Base-by-base conservation (phyloP, 2,888 invertebrate species). In the Nemotelus nigrinus region DNA sequence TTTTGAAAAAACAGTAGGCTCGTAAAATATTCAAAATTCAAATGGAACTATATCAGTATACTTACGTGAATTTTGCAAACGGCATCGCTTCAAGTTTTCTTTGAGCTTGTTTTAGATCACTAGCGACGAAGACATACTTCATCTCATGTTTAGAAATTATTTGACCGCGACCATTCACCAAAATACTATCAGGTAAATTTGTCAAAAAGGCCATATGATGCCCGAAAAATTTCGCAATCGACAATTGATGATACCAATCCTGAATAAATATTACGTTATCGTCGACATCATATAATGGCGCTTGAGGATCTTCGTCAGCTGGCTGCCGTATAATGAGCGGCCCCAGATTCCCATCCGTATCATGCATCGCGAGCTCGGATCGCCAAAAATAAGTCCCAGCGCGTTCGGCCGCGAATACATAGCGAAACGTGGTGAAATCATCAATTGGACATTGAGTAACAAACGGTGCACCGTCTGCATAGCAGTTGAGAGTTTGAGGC, bases 381-480 rank as follows among this genome's bases (percentile, higher is more conserved):
- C 92, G 92, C 93, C 94, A 94, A 85, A 94, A 94, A 83, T 94
- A 94, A 0, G 94, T 94, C 5, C 94, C 94, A 0, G 91, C 86
- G 79, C 92, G 91, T 0, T 88, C 87, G 0, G 93, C 94, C 68
- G 89, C 88, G 83, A 93, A 94, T 79, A 90, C 89, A 82, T 94
- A 94, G 80, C 91, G 90, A 84, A 93, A 93, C 0, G 90, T 91
- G 1, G 90, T 89, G 74, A 91, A 91, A 0, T 94, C 92, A 8
- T 87, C 86, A 78, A 94, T 93, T 0, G 94, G 93, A 81, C 94
- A 94, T 86, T 95, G 94, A 0, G 94, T 93, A 39, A 95, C 90
- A 80, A 90, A 91, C 0, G 94, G 94, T 0, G 94, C 94, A 0
- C 94, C 94, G 80, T 95, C 94, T 94, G 94, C 94, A 84, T 92